These are phyloP conservation scores for Papilio xuthus DNA, from an alignment of 1,140 invertebrate genomes.

Conservation along the genomic window DNA sequence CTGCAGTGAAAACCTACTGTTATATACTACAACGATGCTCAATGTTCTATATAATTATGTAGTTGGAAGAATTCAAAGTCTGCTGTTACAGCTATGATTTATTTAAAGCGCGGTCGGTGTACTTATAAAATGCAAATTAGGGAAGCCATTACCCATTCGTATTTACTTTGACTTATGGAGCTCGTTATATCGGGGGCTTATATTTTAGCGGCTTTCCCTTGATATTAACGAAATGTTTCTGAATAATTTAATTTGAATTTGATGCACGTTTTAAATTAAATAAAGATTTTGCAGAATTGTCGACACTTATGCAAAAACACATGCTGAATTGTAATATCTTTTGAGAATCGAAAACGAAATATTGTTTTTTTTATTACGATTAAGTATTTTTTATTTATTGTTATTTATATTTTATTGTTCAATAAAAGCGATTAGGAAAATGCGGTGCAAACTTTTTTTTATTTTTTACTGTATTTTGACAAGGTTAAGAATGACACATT, in stretches of 20 bases:
- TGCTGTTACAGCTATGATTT: conserved; percentile 35
- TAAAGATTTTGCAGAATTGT: neutral
- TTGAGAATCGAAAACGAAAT: no score
- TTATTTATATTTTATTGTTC: no score
- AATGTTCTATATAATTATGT: neutral
- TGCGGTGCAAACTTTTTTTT: no score
- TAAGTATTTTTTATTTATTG: no score
- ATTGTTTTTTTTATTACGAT: no score
- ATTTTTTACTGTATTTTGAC: no score
- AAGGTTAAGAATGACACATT: no score
- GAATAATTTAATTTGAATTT: neutral
- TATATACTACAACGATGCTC: neutral
- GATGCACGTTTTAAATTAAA: neutral
- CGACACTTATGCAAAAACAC: no score
- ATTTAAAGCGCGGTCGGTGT: conserved; percentile 35
- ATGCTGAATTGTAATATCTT: no score
- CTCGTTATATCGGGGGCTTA: conserved; percentile 19
- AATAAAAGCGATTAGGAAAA: no score
- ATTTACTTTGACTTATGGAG: conserved; percentile 38
- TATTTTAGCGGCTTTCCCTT: conserved; percentile 17
- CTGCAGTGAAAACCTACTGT: neutral
- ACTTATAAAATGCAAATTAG: conserved; percentile 40
- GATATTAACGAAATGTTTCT: conserved; percentile 14
- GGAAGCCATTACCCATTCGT: conserved; percentile 38
- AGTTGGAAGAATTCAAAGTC: conserved; percentile 28